A percentile compares a stretch with the other conserved stretches of the same genome.
Evolutionary conservation across 1,140 invertebrate genomes (phyloP).

Genomic region (Sitobion miscanthi): DNA sequence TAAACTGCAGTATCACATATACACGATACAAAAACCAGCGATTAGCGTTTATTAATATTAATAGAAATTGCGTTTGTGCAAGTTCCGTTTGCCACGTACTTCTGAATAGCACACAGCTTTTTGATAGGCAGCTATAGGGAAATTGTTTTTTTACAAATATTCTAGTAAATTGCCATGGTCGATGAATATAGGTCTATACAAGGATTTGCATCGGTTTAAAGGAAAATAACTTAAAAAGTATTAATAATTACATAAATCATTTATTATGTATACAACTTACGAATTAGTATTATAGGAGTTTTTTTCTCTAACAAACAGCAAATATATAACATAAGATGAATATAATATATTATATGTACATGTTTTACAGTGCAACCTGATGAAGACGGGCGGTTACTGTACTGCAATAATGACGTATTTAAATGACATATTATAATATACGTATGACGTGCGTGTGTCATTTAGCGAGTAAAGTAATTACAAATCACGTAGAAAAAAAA

Average conservation of each 20-base stretch:
- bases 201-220: neutral
- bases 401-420: neutral
- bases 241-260: neutral
- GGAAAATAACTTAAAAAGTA: neutral
- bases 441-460: neutral
- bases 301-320: neutral
- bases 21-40: neutral
- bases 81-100: neutral
- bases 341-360: neutral
- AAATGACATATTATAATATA: neutral
- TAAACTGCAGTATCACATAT: too few species aligned
- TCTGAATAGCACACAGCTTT: neutral
- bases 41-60: neutral
- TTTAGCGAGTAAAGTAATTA: neutral
- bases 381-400: neutral
- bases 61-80: neutral
- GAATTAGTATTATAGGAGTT: constrained; percentile 48
- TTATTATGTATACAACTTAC: constrained; percentile 48
- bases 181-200: neutral
- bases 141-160: neutral
- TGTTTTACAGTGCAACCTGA: neutral
- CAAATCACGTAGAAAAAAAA: neutral
- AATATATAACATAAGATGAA: neutral
- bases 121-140: neutral
- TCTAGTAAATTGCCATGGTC: neutral